phyloP scores from a whole-genome alignment of 2,113 vertebrate species.

The Rhinolophus sinicus region DNA sequence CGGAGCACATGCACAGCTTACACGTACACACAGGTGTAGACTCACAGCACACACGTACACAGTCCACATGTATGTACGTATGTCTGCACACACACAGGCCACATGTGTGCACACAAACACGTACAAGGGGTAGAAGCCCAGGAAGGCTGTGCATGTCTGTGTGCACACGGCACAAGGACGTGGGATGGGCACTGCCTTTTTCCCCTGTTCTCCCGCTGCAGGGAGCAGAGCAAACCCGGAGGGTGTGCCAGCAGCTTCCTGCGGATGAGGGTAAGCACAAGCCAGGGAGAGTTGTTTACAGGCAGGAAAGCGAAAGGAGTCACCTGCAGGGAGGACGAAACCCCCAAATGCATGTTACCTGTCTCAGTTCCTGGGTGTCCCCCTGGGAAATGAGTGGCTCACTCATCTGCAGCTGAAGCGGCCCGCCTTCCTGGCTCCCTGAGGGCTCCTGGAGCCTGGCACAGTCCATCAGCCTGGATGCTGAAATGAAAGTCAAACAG shows the following conservation, averaged over 20 bases:
- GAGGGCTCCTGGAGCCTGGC: slow-evolving; percentile 65
- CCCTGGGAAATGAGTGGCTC: slow-evolving; percentile 87
- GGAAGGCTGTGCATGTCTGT: not conserved
- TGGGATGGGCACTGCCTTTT: not conserved
- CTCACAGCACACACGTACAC: not conserved
- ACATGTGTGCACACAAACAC: not conserved
- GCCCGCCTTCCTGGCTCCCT: slow-evolving; percentile 81
- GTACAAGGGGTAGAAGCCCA: not conserved
- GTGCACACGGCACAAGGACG: too few species aligned
- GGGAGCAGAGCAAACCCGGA: not conserved
- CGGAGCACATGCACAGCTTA: too few species aligned
- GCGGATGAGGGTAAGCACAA: not conserved
- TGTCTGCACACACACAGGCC: not conserved
- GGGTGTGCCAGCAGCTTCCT: not conserved
- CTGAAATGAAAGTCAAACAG: slow-evolving; percentile 82
- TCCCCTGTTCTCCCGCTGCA: not conserved
- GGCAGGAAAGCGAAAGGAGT: not conserved
- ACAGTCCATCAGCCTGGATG: slow-evolving; percentile 81
- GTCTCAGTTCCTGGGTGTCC: slow-evolving; percentile 92
- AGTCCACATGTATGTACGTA: not conserved
- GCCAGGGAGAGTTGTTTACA: not conserved
- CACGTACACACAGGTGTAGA: not conserved
- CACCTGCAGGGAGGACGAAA: not conserved
- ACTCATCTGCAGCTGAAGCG: slow-evolving; percentile 87
- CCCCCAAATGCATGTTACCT: slow-evolving; percentile 85